These are phyloP conservation scores for Drosophila melanocephala DNA, from an alignment of 2,888 invertebrate genomes.

Conservation along the genomic window DNA sequence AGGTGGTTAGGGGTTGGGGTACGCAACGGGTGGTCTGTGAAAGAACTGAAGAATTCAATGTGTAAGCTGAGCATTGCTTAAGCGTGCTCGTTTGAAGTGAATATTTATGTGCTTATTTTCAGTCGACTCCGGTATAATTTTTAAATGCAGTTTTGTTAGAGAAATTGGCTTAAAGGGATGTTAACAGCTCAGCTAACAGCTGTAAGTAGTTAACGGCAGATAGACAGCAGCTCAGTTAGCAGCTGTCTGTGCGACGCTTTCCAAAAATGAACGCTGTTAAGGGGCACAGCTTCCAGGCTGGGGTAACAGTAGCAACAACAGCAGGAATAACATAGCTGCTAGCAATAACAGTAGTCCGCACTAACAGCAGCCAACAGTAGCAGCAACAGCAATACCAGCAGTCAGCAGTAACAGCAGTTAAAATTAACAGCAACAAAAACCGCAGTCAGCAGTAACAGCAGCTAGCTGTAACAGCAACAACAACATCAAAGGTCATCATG, in stretches of 20 bases:
- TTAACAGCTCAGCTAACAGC: constrained; percentile 14
- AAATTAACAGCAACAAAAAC: neutral
- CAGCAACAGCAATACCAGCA: neutral
- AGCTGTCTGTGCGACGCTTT: constrained; percentile 19
- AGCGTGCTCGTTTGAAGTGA: constrained; percentile 10
- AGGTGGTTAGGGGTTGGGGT: neutral
- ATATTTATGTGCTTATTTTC: constrained; percentile 51
- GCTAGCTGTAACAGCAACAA: neutral
- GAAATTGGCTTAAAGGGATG: constrained; percentile 51
- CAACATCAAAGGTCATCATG: neutral
- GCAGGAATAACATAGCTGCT: neutral
- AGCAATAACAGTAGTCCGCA: too few relatives aligned
- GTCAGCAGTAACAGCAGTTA: neutral
- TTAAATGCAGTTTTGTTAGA: constrained; percentile 65
- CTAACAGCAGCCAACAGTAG: neutral
- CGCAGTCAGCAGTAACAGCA: neutral
- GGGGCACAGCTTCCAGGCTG: constrained; percentile 54
- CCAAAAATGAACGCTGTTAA: constrained; percentile 68
- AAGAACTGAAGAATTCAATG: constrained; percentile 13
- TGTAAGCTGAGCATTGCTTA: constrained; percentile 14
- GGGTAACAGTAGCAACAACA: constrained; percentile 36
- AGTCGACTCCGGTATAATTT: constrained; percentile 60
- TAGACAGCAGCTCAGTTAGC: neutral
- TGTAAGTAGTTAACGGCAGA: neutral
- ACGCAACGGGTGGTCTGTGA: constrained; percentile 41